Base-by-base conservation (phyloP, 2,888 invertebrate species). In the Oxycera nigricornis region DNA sequence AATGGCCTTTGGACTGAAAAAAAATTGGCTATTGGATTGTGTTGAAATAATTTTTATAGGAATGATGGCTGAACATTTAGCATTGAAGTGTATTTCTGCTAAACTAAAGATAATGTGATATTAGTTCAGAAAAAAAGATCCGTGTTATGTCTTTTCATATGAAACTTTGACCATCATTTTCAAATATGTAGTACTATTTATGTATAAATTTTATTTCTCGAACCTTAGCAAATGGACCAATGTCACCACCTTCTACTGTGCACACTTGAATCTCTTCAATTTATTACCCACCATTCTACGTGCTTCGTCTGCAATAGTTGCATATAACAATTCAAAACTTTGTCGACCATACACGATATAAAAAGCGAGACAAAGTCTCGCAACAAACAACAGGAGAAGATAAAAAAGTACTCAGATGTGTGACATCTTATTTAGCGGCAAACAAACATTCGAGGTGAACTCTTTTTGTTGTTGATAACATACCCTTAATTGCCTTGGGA, bases 221-320 rank as follows among this genome's bases (percentile, higher is more conserved):
- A n/a, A n/a, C n/a, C n/a, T n/a, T n/a, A n/a, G n/a, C n/a, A n/a
- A n/a, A n/a, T n/a, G 46, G 14, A 46, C 46, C 3, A 46, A n/a
- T 14, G 3, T 46, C 46, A 46, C 17, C 14, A 7, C 4, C 46
- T n/a, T 14, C 17, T 17, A 46, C 46, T 46, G 46, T 46, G 17
- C 46, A 3, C 46, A 46, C 46, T 46, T 17, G 11, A 17, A 46
- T n/a, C 46, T 46, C 3, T 46, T 46, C 4, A 46, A 46, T 46
- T 46, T 46, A 46, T 46, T 46, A 46, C n/a, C n/a, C n/a, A n/a
- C 46, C 46, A 46, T 46, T n/a, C 46, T 7, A 46, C 46, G 46
- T 46, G 4, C 46, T 46, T 14, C 46, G 14, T 14, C n/a, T n/a
- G 46, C 17, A 46, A 46, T 46, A 17, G 17, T 17, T 46, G 17